Evolutionary conservation across 1,140 invertebrate genomes (phyloP).

Genomic region (Drosophila baimaii): DNA sequence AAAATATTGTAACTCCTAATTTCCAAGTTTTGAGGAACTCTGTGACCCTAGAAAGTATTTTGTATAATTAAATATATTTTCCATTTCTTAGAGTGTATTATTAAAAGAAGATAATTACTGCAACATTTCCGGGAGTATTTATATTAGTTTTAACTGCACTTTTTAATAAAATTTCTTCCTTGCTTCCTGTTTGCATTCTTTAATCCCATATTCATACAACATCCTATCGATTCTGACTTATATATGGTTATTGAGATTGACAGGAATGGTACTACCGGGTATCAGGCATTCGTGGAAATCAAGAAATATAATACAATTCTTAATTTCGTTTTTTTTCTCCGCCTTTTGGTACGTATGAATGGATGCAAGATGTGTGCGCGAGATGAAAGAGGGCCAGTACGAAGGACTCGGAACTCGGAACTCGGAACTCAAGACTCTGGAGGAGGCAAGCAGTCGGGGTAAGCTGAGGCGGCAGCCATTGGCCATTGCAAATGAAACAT

Average conservation of each 20-base stretch:
- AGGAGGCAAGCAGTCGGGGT: conserved; percentile 5
- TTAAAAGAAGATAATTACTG: background rate
- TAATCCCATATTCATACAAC: no score
- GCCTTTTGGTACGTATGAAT: conserved; percentile 2
- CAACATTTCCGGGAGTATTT: background rate
- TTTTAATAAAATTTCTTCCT: background rate
- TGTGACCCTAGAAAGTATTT: no score
- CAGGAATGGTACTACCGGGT: conserved; percentile 18
- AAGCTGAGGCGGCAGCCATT: conserved; percentile 46
- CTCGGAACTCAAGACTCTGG: background rate
- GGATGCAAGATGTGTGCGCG: conserved; percentile 55
- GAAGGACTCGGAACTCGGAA: background rate
- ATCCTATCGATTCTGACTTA: conserved; percentile 11
- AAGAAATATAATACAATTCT: conserved; percentile 38
- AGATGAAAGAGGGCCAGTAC: conserved; percentile 27
- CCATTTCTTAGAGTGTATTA: background rate
- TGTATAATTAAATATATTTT: background rate
- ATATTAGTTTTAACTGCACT: background rate
- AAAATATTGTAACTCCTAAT: background rate
- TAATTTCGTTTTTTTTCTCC: conserved; percentile 23
- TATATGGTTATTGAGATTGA: conserved; percentile 29
- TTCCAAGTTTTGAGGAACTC: no score
- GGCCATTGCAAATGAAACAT: conserved; percentile 79
- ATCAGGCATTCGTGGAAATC: conserved; percentile 35
- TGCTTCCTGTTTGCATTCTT: background rate